phyloP scores from a whole-genome alignment of 2,113 vertebrate genomes.

The Ageneiosus marmoratus region DNA sequence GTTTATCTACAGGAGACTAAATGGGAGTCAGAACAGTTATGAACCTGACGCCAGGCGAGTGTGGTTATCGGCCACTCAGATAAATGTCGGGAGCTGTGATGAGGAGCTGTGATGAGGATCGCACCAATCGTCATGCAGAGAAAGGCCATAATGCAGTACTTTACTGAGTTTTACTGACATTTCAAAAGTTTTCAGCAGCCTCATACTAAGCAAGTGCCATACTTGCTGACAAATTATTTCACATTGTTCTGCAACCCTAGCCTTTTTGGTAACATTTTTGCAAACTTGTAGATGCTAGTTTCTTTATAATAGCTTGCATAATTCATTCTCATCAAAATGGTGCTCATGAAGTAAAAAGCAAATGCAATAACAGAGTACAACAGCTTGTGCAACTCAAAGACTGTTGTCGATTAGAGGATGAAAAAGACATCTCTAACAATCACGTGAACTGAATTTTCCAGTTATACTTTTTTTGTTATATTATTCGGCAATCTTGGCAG shows the following conservation, averaged over 20 bases:
- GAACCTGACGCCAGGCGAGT: constrained; percentile 57
- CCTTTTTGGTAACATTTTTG: neutral
- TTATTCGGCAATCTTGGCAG: neutral
- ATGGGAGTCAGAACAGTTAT: constrained; percentile 56
- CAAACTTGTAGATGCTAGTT: neutral
- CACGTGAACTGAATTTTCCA: neutral
- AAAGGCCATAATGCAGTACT: constrained; percentile 23
- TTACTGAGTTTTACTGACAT: neutral
- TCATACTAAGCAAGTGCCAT: neutral
- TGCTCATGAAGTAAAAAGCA: neutral
- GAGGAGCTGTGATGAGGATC: constrained; percentile 45
- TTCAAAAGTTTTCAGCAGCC: neutral
- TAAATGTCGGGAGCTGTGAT: constrained; percentile 46
- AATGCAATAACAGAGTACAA: neutral
- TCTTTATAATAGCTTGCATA: neutral
- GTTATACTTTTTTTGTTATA: neutral
- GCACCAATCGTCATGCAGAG: constrained; percentile 12
- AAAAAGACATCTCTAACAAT: neutral
- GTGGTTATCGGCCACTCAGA: constrained; percentile 50
- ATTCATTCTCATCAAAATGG: neutral
- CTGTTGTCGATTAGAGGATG: neutral
- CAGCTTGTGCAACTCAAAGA: neutral
- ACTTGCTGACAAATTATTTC: neutral
- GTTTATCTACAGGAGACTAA: constrained; percentile 54
- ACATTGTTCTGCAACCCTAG: neutral